These are phyloP conservation scores for Pristionchus maxplancki DNA, from an alignment of 2,888 invertebrate species.

Conservation along the genomic window DNA sequence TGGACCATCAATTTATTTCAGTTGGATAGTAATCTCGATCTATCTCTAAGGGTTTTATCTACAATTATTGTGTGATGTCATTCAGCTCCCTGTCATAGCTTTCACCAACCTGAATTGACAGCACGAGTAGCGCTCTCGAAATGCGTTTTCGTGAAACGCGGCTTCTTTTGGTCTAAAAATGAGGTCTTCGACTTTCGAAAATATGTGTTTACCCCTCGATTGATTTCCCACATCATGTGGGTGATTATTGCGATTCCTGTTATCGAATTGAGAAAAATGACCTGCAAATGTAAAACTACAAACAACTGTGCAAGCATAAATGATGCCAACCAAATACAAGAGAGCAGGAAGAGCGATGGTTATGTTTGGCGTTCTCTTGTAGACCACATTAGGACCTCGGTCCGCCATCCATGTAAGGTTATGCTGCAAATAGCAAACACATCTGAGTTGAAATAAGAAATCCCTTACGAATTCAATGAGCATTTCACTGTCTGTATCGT, in stretches of 20 bases:
- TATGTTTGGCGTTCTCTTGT: background rate
- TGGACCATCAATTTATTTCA: too few species aligned
- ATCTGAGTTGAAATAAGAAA: too few species aligned
- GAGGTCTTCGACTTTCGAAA: background rate
- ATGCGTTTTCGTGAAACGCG: background rate
- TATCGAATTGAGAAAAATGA: background rate
- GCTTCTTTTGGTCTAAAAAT: background rate
- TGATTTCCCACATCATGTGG: background rate
- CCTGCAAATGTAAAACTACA: background rate
- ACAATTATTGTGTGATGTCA: background rate
- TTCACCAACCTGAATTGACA: background rate
- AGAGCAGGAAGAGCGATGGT: background rate
- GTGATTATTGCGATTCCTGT: background rate
- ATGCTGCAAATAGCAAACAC: background rate
- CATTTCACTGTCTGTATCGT: background rate
- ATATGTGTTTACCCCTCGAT: too few species aligned
- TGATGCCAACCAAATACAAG: background rate
- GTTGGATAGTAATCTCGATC: too few species aligned
- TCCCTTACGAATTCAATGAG: background rate
- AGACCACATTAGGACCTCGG: background rate
- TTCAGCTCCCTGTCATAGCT: background rate
- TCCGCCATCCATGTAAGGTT: background rate
- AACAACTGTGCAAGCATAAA: too few species aligned
- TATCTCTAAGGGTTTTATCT: too few species aligned
- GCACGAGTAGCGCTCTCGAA: background rate